A percentile compares a stretch with the other conserved stretches of the same genome.
phyloP scores from a whole-genome alignment of 1,140 invertebrate species.

The Tetramorium alpestre region DNA sequence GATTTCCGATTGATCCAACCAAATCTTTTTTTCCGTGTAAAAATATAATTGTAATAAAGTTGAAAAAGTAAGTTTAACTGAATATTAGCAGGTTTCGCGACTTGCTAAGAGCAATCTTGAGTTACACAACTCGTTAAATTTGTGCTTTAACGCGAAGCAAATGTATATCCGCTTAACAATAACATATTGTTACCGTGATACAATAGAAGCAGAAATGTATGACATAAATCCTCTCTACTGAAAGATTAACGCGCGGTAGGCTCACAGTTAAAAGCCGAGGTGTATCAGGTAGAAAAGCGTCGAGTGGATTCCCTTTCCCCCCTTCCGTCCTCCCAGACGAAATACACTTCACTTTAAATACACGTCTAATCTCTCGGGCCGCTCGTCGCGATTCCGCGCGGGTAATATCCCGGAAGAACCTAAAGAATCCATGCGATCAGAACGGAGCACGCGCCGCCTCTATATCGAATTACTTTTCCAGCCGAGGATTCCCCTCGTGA shows the following conservation, averaged over 20 bases:
- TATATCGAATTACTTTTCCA: conserved; percentile 62
- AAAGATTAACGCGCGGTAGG: background rate
- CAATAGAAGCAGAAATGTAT: background rate
- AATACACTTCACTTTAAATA: background rate
- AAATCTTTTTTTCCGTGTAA: no score
- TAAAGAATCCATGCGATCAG: conserved; percentile 54
- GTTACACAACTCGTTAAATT: background rate
- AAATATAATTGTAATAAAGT: no score
- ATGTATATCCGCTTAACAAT: background rate
- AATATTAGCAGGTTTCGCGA: background rate
- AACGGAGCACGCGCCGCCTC: conserved; percentile 38
- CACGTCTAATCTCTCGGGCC: conserved; percentile 11
- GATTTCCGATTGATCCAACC: no score
- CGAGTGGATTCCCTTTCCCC: background rate
- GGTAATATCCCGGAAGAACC: conserved; percentile 18
- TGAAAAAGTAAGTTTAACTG: background rate
- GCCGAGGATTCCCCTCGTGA: conserved; percentile 5
- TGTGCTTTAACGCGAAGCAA: background rate
- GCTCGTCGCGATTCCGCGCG: background rate
- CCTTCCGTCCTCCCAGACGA: background rate
- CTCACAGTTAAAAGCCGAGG: background rate
- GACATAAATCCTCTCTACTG: background rate
- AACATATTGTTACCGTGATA: background rate
- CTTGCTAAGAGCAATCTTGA: background rate
- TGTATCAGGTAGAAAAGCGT: background rate